Percentiles rank a stretch among this genome's conserved stretches.
Evolutionary conservation across 2,113 vertebrate genomes (phyloP).

Genomic region (Axis porcinus): DNA sequence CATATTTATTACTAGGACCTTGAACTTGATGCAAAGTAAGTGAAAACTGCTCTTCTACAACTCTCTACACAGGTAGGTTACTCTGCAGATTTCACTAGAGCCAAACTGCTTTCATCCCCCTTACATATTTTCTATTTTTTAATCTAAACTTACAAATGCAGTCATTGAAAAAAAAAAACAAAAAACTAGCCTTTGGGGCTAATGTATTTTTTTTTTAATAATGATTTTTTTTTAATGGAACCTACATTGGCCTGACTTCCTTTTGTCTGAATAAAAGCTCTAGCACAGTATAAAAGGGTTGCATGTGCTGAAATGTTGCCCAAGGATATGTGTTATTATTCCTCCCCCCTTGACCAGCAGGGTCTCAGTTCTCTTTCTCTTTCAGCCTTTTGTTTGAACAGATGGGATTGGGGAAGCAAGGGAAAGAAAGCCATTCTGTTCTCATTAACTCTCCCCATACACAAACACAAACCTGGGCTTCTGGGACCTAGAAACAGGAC

Average conservation of each 20-base stretch:
- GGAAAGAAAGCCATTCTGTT: constrained; percentile 86
- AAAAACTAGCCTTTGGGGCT: constrained; percentile 64
- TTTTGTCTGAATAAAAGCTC: constrained; percentile 83
- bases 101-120: not conserved
- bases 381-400: constrained; percentile 89
- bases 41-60: constrained; percentile 72
- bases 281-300: constrained; percentile 81
- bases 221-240: constrained; percentile 44
- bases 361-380: constrained; percentile 84
- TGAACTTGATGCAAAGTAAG: constrained; percentile 74
- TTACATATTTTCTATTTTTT: constrained; percentile 35
- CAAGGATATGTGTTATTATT: constrained; percentile 88
- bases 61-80: not conserved
- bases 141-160: constrained; percentile 43
- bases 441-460: constrained; percentile 86
- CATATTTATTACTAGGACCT: constrained; percentile 71
- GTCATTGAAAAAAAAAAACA: not conserved
- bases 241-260: constrained; percentile 75
- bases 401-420: constrained; percentile 83
- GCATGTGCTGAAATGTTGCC: constrained; percentile 87
- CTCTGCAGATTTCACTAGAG: constrained; percentile 25
- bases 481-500: constrained; percentile 77
- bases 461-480: constrained; percentile 85
- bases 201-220: constrained; percentile 63
- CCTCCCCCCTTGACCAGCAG: constrained; percentile 88